Conservation (phyloP, 2,888 invertebrate species). For the Aleiodes alternator region DNA sequence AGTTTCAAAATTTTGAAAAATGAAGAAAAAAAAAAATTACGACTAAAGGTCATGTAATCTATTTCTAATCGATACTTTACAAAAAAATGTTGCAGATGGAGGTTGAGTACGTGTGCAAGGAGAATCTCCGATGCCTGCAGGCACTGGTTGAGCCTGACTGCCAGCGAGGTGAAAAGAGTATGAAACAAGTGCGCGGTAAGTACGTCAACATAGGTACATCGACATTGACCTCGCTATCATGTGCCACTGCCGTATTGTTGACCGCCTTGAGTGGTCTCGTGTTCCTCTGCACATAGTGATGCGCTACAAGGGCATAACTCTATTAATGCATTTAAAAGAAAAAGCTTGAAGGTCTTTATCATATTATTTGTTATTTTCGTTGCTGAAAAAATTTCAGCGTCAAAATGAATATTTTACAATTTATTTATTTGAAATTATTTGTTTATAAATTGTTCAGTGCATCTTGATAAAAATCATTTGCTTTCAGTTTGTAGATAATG, state of each 20-base stretch:
- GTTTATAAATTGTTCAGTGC: not conserved
- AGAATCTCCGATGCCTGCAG: conserved; percentile 89
- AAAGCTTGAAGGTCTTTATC: no score
- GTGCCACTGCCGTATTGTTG: conserved; percentile 61
- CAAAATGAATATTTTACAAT: no score
- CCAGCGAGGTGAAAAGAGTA: conserved; percentile 69
- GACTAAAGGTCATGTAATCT: no score
- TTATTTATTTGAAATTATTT: not conserved
- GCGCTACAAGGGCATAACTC: not conserved
- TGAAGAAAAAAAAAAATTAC: no score
- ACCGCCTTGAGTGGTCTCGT: conserved; percentile 63
- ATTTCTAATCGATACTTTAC: not conserved
- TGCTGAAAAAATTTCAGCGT: no score
- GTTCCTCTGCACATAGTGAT: conserved; percentile 59
- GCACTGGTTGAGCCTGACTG: conserved; percentile 79
- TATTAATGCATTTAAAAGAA: not conserved
- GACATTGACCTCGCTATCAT: conserved; percentile 58
- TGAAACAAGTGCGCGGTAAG: conserved; percentile 73
- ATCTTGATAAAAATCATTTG: conserved; percentile 7
- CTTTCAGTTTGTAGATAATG: conserved; percentile 17
- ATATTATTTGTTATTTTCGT: no score
- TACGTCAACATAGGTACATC: conserved; percentile 65
- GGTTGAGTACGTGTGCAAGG: conserved; percentile 89
- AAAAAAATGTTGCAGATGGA: conserved; percentile 81
- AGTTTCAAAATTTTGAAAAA: no score